phyloP scores from a whole-genome alignment of 2,113 vertebrate species.

The Brienomyrus longianalis region DNA sequence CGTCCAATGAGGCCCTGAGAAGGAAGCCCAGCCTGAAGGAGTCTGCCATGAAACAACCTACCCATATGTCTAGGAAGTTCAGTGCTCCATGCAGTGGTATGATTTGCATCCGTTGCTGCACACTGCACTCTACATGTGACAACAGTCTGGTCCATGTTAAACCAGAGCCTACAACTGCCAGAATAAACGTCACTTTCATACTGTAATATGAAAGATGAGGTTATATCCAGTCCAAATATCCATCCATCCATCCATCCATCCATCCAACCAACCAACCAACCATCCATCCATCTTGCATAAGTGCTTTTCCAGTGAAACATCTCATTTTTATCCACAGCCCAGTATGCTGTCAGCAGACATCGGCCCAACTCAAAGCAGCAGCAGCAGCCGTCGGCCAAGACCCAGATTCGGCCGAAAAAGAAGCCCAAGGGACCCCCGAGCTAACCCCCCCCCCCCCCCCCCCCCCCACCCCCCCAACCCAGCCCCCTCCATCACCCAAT shows the following conservation, averaged over 20 bases:
- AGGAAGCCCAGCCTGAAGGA: conserved; percentile 27
- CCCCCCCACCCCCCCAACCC: conserved; percentile 61
- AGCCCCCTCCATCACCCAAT: conserved; percentile 45
- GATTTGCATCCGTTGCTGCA: neutral
- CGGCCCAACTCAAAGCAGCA: neutral
- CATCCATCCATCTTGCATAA: neutral
- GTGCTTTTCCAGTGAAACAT: neutral
- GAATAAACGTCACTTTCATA: neutral
- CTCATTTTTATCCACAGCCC: neutral
- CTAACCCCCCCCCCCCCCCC: conserved; percentile 62
- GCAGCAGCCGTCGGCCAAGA: neutral
- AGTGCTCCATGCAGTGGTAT: neutral
- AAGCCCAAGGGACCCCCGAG: conserved; percentile 49
- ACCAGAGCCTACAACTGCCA: neutral
- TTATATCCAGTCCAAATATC: neutral
- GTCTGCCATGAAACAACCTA: conserved; percentile 34
- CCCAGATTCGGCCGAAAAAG: conserved; percentile 7
- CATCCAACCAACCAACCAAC: no score
- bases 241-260: neutral
- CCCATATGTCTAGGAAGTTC: conserved; percentile 27
- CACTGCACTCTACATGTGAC: neutral
- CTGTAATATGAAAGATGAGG: neutral
- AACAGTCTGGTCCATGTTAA: neutral
- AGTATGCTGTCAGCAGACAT: neutral
- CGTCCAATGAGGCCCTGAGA: neutral